Percentiles rank a stretch among this genome's conserved stretches.
These are phyloP conservation scores for Eubasilissa splendida DNA, from an alignment of 2,888 invertebrate genomes.

Conservation along the genomic window DNA sequence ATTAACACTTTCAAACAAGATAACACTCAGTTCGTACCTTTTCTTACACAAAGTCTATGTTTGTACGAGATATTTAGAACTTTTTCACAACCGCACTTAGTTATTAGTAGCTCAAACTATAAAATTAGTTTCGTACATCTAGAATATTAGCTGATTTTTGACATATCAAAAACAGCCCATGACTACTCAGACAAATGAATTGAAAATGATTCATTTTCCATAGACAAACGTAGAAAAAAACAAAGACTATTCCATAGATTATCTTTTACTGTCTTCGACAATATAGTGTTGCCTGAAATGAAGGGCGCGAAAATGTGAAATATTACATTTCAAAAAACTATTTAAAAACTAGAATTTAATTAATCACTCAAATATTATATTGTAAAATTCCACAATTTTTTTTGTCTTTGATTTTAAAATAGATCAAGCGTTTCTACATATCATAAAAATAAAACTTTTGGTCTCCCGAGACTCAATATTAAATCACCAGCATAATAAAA, in stretches of 20 bases:
- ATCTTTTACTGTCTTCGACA: not conserved
- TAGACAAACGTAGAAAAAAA: not conserved
- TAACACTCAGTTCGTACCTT: slow-evolving; percentile 8
- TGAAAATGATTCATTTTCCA: slow-evolving; percentile 25
- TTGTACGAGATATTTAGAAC: slow-evolving; percentile 5
- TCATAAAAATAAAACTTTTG: too few relatives aligned
- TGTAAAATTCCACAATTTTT: too few relatives aligned
- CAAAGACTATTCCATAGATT: not conserved
- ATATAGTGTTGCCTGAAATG: not conserved
- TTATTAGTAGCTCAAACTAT: not conserved
- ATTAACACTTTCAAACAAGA: not conserved
- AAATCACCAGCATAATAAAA: too few relatives aligned
- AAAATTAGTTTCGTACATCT: not conserved
- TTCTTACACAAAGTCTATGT: not conserved
- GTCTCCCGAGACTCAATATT: too few relatives aligned
- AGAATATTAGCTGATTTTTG: slow-evolving; percentile 17
- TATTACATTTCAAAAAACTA: too few relatives aligned
- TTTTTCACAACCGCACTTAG: slow-evolving; percentile 7
- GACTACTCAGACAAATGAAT: slow-evolving; percentile 19
- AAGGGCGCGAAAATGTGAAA: not conserved
- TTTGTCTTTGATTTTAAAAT: too few relatives aligned
- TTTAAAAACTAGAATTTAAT: too few relatives aligned
- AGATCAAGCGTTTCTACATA: too few relatives aligned
- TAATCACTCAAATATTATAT: too few relatives aligned
- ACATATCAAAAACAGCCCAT: slow-evolving; percentile 18